phyloP scores from a whole-genome alignment of 2,113 vertebrate genomes.

The Hippolais icterina region DNA sequence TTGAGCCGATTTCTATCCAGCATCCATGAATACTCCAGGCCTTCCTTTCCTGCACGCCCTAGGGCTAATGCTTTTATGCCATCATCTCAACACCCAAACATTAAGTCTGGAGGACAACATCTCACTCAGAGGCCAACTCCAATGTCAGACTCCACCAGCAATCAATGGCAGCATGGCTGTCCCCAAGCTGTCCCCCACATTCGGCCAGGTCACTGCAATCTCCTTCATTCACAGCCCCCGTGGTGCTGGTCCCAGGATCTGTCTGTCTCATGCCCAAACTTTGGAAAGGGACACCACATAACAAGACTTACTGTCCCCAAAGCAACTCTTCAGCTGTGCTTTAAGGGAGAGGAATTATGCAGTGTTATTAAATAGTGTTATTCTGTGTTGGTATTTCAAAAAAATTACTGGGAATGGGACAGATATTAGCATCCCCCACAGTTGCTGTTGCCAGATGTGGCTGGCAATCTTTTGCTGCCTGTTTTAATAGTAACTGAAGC shows the following conservation, averaged over 20 bases:
- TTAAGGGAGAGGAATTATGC: background rate
- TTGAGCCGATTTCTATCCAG: background rate
- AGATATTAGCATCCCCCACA: background rate
- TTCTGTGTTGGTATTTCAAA: background rate
- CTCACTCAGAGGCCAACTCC: background rate
- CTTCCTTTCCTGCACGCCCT: background rate
- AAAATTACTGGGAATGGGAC: background rate
- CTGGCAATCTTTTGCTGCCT: background rate
- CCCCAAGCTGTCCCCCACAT: background rate
- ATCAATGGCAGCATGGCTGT: background rate
- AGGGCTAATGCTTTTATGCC: background rate
- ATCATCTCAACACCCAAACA: background rate
- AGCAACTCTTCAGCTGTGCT: background rate
- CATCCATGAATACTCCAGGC: background rate
- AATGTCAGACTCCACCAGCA: background rate
- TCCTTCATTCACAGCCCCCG: background rate
- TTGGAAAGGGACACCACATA: background rate
- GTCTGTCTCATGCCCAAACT: background rate
- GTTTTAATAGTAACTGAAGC: background rate
- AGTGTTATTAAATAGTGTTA: background rate
- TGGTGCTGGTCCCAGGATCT: fast-evolving
- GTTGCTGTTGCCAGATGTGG: background rate
- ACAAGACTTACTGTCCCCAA: background rate
- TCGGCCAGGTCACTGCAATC: background rate
- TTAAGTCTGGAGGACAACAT: background rate